A percentile compares a stretch with the other conserved stretches of the same genome.
Conservation (phyloP, 2,888 invertebrate species). For the Podotricha telesiphe region DNA sequence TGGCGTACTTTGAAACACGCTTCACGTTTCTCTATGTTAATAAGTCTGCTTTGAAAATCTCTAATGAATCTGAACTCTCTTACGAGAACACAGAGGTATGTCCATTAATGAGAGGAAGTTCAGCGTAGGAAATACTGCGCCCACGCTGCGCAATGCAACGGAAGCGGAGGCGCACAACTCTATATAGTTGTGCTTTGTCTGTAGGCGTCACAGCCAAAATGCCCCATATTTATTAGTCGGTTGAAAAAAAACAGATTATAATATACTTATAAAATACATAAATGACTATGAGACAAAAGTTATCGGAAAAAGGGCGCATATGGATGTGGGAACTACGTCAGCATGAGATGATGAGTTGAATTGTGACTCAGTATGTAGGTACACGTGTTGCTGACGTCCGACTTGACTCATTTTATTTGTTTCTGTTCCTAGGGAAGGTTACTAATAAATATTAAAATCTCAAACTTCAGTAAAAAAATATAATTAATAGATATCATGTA, state of each 20-base stretch:
- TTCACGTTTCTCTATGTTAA: constrained; percentile 52
- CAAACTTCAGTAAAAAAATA: background rate
- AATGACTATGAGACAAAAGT: constrained; percentile 59
- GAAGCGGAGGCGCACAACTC: constrained; percentile 70
- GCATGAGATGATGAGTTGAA: constrained; percentile 62
- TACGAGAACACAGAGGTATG: background rate
- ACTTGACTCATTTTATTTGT: constrained; percentile 69
- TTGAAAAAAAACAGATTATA: constrained; percentile 48
- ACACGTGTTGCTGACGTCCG: constrained; percentile 75
- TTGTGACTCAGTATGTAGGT: constrained; percentile 62
- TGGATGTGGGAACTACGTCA: constrained; percentile 58
- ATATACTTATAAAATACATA: constrained; percentile 53
- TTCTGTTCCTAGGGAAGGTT: constrained; percentile 38
- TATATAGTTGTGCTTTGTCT: constrained; percentile 43
- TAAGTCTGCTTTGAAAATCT: background rate
- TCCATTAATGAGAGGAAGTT: constrained; percentile 60
- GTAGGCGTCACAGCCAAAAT: constrained; percentile 59
- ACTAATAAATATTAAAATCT: constrained; percentile 22
- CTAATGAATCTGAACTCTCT: background rate
- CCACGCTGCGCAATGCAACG: constrained; percentile 64
- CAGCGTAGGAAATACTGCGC: constrained; percentile 72
- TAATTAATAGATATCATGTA: background rate
- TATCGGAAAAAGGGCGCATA: constrained; percentile 37
- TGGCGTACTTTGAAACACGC: constrained; percentile 49
- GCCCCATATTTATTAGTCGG: constrained; percentile 43